Evolutionary conservation across 2,888 invertebrate species (phyloP).

Genomic region (Acrobasis consociella): DNA sequence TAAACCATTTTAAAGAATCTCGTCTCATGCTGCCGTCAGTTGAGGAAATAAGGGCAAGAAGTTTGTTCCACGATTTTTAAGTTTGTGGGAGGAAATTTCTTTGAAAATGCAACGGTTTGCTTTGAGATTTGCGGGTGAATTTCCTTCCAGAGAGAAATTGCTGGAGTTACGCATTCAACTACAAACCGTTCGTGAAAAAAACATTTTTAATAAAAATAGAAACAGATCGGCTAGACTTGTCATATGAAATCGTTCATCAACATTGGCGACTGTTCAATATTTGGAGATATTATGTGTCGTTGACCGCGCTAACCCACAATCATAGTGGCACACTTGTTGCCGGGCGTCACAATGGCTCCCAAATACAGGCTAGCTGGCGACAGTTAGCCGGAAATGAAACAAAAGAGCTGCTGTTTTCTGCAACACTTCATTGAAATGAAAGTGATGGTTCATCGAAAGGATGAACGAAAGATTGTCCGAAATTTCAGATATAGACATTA

Average conservation of each 20-base stretch:
- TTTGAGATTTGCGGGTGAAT: too few species aligned
- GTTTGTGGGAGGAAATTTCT: too few species aligned
- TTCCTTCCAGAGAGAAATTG: too few species aligned
- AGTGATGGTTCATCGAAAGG: neutral
- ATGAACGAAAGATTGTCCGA: neutral
- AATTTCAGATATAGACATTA: too few species aligned
- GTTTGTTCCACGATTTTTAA: too few species aligned
- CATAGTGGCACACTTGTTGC: slow-evolving; percentile 35
- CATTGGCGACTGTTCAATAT: slow-evolving; percentile 48
- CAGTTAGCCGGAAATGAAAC: neutral
- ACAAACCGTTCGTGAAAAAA: too few species aligned
- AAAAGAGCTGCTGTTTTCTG: slow-evolving; percentile 11
- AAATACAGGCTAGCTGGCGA: neutral
- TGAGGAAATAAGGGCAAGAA: too few species aligned
- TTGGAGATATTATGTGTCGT: slow-evolving; percentile 47
- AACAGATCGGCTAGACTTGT: neutral
- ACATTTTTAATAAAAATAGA: too few species aligned
- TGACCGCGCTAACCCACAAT: slow-evolving; percentile 47
- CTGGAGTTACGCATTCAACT: too few species aligned
- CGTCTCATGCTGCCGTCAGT: too few species aligned
- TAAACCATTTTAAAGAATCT: too few species aligned
- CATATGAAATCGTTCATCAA: slow-evolving; percentile 21
- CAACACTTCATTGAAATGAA: slow-evolving; percentile 9
- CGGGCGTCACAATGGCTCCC: slow-evolving; percentile 19
- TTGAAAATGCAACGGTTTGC: too few species aligned